Conservation (phyloP, 1,140 invertebrate genomes). For the Diorhabda elongata region DNA sequence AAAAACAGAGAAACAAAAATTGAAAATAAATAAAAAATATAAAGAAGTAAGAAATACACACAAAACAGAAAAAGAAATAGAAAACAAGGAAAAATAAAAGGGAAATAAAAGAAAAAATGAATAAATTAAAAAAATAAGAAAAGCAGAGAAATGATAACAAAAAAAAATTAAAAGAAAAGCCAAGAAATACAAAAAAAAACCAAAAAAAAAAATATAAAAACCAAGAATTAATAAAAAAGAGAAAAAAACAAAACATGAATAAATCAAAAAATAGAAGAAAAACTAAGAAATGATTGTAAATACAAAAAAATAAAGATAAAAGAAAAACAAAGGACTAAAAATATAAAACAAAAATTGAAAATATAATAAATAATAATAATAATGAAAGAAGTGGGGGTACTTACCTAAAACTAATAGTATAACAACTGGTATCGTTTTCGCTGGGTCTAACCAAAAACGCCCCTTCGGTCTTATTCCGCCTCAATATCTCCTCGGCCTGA, state of each 20-base stretch:
- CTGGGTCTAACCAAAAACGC: conserved; percentile 88
- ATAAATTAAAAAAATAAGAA: not conserved
- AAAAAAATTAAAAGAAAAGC: not conserved
- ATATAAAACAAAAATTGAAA: not conserved
- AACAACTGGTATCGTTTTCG: conserved; percentile 78
- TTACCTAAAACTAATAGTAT: conserved; percentile 93
- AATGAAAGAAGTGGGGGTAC: not conserved
- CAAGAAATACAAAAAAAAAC: not conserved
- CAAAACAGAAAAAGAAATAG: not conserved
- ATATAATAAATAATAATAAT: too few relatives aligned
- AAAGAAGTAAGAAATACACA: not conserved
- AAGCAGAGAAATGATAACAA: not conserved
- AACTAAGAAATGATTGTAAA: too few relatives aligned
- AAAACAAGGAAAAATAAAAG: not conserved
- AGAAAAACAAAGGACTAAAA: not conserved
- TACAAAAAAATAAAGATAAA: not conserved
- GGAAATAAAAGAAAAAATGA: not conserved
- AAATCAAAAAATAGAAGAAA: not conserved
- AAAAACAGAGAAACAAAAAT: not conserved
- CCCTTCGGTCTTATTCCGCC: conserved; percentile 77
- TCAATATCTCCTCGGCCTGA: conserved; percentile 83
- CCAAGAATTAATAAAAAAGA: not conserved
- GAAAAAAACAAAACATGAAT: too few relatives aligned
- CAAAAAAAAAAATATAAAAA: not conserved
- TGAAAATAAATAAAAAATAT: not conserved